phyloP scores from a whole-genome alignment of 1,140 invertebrate genomes.

The Sinonovacula constricta region DNA sequence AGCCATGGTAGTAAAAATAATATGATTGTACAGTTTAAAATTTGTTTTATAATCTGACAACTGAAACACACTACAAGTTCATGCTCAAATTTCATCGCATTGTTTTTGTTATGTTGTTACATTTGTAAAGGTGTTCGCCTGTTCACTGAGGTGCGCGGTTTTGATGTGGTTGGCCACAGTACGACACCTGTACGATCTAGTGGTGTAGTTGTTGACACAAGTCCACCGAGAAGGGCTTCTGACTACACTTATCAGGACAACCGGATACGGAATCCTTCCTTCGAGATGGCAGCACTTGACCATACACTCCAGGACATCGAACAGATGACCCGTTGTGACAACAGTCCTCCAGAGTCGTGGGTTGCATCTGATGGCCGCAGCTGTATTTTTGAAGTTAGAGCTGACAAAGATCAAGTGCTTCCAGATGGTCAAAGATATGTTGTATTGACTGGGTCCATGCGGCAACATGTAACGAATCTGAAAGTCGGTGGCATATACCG shows the following conservation, averaged over 20 bases:
- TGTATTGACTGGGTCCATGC: neutral
- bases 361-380: neutral
- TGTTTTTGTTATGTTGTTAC: no score
- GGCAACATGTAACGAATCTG: neutral
- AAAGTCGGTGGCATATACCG: neutral
- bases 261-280: neutral
- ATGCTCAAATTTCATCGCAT: no score
- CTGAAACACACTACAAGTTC: no score
- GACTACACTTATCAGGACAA: neutral
- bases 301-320: neutral
- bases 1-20: no score
- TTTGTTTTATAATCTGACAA: no score
- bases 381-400: neutral
- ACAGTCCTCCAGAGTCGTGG: neutral
- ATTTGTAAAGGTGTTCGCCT: no score
- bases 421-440: neutral
- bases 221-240: neutral
- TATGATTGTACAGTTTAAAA: no score
- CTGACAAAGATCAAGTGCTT: neutral
- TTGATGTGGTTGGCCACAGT: neutral
- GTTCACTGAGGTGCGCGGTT: neutral
- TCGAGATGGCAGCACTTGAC: neutral
- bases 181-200: neutral
- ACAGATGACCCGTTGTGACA: neutral
- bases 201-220: neutral